Base-by-base conservation (phyloP, 2,888 invertebrate species). In the Synanthedon tipuliformis region DNA sequence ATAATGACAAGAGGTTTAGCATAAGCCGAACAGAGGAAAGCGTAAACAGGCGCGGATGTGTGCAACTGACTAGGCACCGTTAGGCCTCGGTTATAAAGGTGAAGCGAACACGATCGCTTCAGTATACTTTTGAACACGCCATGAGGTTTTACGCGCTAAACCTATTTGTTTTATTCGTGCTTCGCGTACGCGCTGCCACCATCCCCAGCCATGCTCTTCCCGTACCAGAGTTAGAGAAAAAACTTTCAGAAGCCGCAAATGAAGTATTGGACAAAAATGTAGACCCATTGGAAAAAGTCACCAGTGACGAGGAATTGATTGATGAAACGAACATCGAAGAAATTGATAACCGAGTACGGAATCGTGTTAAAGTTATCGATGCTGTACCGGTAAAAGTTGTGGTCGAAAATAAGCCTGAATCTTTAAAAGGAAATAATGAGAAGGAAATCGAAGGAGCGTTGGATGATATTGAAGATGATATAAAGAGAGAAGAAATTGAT, bases 1-100 rank as follows among this genome's bases (percentile, higher is more conserved):
- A 81, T 80, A 81, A 73, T 79, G 78, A 73, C 76, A 70, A 68
- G 71, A 73, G 71, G 75, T 76, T 79, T 75, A 79, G 72, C 75
- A 73, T 62, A 57, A 51, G 12, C 54, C 59, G 58, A 56, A 56
- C 60, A 53, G 58, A 68, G 67, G 69, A 70, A 65, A 73, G 67
- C 66, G 70, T 75, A 75, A 78, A 75, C 73, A 78, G 34, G 34
- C 34, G 34, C 59, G 61, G 61, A 60, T 57, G 66, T 61, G 62
- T 60, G 65, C 54, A 59, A 59, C 60, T 63, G 34, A 61, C 55
- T 58, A 58, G 61, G 63, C 69, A 85, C 86, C 86, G 86, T 86
- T 86, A 86, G 61, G 56, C 64, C 59, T 58, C 57, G 57, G 64
- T 73, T 86, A 86, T 86, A 86, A 81, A 86, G 70, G 75, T 59